Evolutionary conservation across 2,113 vertebrate genomes (phyloP), one percentile per base, ranked within the genome.

Genomic region (Vanacampus margaritifer): DNA sequence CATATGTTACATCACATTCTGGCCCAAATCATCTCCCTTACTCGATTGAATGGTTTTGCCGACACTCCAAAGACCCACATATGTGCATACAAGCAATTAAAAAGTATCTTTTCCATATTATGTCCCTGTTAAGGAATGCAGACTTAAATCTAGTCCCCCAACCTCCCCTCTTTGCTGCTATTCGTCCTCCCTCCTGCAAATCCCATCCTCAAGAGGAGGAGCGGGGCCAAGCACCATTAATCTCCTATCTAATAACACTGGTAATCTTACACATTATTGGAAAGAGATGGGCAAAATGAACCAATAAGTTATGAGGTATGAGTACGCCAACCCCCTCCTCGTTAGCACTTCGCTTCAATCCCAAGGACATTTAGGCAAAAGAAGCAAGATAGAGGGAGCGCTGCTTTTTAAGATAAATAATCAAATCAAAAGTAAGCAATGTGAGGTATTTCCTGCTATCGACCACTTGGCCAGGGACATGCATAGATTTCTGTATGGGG

Each of bases 401-500:
- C 21, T 39, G 79, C 72, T 73, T 68, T 65, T 73, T 77, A 72
- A 60, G 60, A 75, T 74, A 74, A 28, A 37, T 71, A 79, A 69
- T 58, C 68, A 73, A 72, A 73, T 81, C 87, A 86, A 84, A 69
- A 82, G 74, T 82, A 79, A 79, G 76, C 81, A 84, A 84, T 80
- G 88, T 90, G 84, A 88, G 89, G 87, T 90, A 91, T 90, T 90
- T 91, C 89, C 90, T 89, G 79, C 69, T 89, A 91, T 91, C 84
- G 90, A 93, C 87, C 81, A 76, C 54, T 82, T 83, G 80, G 83
- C 87, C 81, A 78, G 88, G 84, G 85, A 89, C 88, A 91, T 87
- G 88, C 90, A 91, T 89, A 82, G 90, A 92, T 91, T 91, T 90
- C 88, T 88, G 87, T 88, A 91, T 87, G 86, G 85, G 80, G 91